Conservation (phyloP, 2,113 vertebrate genomes). For the Erinaceus europaeus region DNA sequence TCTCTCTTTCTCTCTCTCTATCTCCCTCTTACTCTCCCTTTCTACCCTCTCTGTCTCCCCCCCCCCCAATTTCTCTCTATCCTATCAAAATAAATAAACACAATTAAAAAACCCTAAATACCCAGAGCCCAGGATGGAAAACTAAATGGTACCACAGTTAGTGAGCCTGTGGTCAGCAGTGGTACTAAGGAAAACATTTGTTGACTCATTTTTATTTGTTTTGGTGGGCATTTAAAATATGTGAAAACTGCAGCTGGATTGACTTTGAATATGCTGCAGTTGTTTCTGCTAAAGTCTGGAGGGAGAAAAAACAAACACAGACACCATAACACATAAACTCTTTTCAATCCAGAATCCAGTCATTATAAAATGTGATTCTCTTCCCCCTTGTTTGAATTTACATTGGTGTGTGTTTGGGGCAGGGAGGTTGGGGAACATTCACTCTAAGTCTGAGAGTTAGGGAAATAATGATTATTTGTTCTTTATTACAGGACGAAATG, state of each 20-base stretch:
- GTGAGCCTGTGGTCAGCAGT: background rate
- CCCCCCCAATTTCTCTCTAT: no score
- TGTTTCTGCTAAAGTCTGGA: background rate
- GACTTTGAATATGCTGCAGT: background rate
- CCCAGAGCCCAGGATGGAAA: background rate
- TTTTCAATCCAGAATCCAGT: background rate
- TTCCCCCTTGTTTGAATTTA: background rate
- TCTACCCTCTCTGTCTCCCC: no score
- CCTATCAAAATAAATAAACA: no score
- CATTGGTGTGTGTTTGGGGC: background rate
- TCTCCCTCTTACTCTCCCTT: no score
- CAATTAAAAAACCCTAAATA: no score
- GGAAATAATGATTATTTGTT: background rate
- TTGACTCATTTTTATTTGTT: background rate
- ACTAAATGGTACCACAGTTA: background rate
- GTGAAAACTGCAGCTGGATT: background rate
- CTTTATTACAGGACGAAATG: background rate
- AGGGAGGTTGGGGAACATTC: background rate
- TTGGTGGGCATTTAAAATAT: slow-evolving; percentile 27
- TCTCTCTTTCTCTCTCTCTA: no score
- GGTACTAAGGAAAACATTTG: background rate
- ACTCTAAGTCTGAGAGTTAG: background rate
- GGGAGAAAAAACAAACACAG: background rate
- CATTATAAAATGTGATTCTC: background rate
- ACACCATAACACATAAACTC: background rate